Conservation (phyloP, 2,113 vertebrate species). For the Saguinus midas region DNA sequence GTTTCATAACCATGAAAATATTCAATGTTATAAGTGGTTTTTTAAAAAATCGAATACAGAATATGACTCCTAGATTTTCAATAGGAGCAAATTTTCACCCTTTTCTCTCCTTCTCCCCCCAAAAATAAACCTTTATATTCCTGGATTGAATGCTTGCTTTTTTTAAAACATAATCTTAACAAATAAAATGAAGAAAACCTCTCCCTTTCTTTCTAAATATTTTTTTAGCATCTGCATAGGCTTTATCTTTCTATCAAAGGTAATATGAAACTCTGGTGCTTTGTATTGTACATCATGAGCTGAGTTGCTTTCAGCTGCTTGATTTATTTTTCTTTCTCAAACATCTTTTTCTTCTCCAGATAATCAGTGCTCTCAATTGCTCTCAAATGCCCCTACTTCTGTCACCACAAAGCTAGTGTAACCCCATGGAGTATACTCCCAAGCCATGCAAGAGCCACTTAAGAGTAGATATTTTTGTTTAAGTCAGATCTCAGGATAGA, state of each 20-base stretch:
- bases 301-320: conserved; percentile 53
- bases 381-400: conserved; percentile 33
- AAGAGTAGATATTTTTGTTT: conserved; percentile 48
- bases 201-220: not conserved
- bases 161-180: not conserved
- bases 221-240: conserved; percentile 17
- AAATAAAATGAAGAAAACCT: not conserved
- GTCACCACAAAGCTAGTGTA: not conserved
- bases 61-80: conserved; percentile 56
- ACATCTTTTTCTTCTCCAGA: conserved; percentile 48
- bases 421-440: not conserved
- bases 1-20: conserved; percentile 25
- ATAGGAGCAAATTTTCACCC: not conserved
- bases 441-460: not conserved
- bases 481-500: conserved; percentile 22
- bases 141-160: conserved; percentile 41
- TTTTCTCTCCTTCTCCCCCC: conserved; percentile 7
- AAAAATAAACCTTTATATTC: not conserved
- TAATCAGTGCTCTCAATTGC: conserved; percentile 39
- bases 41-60: conserved; percentile 35
- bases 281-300: conserved; percentile 49
- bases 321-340: conserved; percentile 61
- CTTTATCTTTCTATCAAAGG: conserved; percentile 8
- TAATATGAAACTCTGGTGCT: conserved; percentile 12
- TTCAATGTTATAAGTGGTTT: conserved; percentile 17